Conservation (phyloP, 2,888 invertebrate species). For the Julus scanicus region DNA sequence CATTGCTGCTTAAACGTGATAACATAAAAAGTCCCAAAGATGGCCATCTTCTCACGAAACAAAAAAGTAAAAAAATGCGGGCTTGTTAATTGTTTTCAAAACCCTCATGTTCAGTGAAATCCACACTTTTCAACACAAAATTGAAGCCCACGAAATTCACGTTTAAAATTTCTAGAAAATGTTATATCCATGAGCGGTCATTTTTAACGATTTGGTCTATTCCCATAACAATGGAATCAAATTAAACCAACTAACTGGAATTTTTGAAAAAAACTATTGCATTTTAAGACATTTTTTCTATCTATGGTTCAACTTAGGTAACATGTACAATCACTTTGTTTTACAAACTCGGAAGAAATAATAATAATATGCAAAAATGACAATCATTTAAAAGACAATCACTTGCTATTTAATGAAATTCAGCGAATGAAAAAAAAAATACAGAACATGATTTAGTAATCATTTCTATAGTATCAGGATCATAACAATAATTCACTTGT, state of each 20-base stretch:
- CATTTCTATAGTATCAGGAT: too few species aligned
- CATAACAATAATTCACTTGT: not conserved
- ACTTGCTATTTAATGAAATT: too few species aligned
- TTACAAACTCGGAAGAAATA: too few species aligned
- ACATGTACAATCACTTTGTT: too few species aligned
- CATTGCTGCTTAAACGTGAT: not conserved
- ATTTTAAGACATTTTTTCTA: too few species aligned
- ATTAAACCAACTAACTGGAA: not conserved
- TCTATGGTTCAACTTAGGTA: too few species aligned
- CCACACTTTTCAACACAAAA: not conserved
- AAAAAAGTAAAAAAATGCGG: not conserved
- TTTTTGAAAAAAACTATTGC: too few species aligned
- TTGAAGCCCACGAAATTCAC: not conserved
- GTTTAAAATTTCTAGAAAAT: not conserved
- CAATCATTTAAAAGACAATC: too few species aligned
- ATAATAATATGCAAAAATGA: too few species aligned
- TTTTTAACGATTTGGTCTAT: not conserved
- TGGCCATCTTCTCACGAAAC: not conserved
- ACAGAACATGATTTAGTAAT: too few species aligned
- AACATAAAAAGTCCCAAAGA: constrained; percentile 29
- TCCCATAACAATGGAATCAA: not conserved
- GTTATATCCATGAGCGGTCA: not conserved
- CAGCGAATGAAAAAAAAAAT: too few species aligned
- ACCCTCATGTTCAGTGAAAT: not conserved
- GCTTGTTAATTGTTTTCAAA: constrained; percentile 2